Conservation (phyloP, 2,113 vertebrate genomes). For the Damaliscus lunatus region DNA sequence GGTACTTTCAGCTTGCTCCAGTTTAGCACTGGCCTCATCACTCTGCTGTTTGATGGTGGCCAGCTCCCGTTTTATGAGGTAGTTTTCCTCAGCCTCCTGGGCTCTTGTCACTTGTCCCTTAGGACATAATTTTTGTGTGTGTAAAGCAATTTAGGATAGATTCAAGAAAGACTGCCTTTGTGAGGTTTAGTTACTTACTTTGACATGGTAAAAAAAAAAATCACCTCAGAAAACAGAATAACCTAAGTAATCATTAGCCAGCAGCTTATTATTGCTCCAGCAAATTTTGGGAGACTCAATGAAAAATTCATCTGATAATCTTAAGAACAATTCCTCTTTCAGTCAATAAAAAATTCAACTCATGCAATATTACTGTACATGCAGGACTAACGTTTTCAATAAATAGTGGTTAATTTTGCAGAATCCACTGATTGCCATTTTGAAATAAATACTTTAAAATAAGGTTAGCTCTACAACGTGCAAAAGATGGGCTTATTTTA, state of each 20-base stretch:
- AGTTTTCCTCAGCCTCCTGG: conserved; percentile 99
- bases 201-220: conserved; percentile 70
- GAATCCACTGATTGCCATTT: conserved; percentile 67
- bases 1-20: conserved; percentile 95
- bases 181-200: conserved; percentile 78
- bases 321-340: conserved; percentile 69
- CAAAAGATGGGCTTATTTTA: conserved; percentile 73
- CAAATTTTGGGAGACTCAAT: conserved; percentile 57
- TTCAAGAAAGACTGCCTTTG: conserved; percentile 78
- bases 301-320: conserved; percentile 58
- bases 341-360: conserved; percentile 74
- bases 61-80: conserved; percentile 99
- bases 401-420: conserved; percentile 75
- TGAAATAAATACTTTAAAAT: conserved; percentile 63
- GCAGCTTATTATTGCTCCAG: conserved; percentile 71
- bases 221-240: conserved; percentile 71
- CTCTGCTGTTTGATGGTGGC: conserved; percentile 97
- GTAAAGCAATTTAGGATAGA: conserved; percentile 81
- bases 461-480: conserved; percentile 79
- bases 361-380: conserved; percentile 86
- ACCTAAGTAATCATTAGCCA: conserved; percentile 71
- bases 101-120: conserved; percentile 99
- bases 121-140: conserved; percentile 90
- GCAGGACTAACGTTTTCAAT: conserved; percentile 75
- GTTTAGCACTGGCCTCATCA: conserved; percentile 94